Evolutionary conservation across 2,797 vertebrate genomes (phyloP), one percentile per base, ranked within the genome.

Genomic region (Chloroceryle amazona): DNA sequence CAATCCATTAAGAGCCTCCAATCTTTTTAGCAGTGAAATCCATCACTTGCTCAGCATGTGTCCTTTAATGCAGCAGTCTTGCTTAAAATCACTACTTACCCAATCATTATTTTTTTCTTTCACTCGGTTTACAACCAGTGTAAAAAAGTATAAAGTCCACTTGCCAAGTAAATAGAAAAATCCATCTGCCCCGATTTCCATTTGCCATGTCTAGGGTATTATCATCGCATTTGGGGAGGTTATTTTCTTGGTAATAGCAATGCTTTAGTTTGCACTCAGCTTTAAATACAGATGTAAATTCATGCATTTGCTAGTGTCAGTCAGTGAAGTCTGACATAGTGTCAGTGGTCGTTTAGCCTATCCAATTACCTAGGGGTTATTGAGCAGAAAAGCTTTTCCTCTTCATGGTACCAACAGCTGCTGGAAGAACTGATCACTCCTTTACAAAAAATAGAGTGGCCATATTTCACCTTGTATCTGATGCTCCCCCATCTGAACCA

Each of bases 151-250:
- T 86, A 74, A 91, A 39, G 83, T 89, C 86, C 73, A 42, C 74
- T 90, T 95, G 79, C 79, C 70, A 91, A 75, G 55, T 75, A 95
- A 95, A 85, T 23, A 70, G 63, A 93, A 95, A 95, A 90, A 89
- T 80, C 49, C 18, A 51, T 86, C 46, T 78, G 82, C 18, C 10
- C 8, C 23, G 42, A 3, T 81, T 96, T 82, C 29, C 20, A 52
- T 93, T 89, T 92, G 68, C 49, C 39, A 71, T 73, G 20, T 51
- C n/a, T 71, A 54, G 16, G 67, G 31, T 89, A 44, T 93, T 85
- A 51, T 61, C 39, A 75, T 80, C 0, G 0, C 33, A 60, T 81
- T 55, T 44, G 33, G 42, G 16, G 33, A 80, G 87, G 90, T 91
- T 89, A 41, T 94, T 92, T 95, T 84, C 17, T 19, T 68, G 41